phyloP scores from a whole-genome alignment of 2,888 invertebrate species.

The Amiota mariae region DNA sequence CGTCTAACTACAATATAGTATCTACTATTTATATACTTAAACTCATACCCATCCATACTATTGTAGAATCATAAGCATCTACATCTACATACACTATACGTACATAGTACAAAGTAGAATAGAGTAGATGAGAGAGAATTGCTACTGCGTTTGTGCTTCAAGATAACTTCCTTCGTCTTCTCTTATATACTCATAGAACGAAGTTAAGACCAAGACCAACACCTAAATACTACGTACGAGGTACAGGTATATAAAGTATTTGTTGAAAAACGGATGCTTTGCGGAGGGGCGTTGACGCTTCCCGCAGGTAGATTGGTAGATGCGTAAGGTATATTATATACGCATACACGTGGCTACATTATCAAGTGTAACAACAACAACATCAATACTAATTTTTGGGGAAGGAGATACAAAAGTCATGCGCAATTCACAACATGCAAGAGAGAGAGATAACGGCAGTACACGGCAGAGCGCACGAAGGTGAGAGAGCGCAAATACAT shows the following conservation, averaged over 20 bases:
- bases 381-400: no score
- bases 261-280: neutral
- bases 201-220: conserved; percentile 10
- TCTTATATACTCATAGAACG: neutral
- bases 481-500: no score
- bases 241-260: conserved; percentile 39
- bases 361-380: no score
- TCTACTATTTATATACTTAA: neutral
- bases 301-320: conserved; percentile 74
- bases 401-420: neutral
- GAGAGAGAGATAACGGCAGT: neutral
- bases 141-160: conserved; percentile 12
- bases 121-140: neutral
- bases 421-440: neutral
- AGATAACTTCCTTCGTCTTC: neutral
- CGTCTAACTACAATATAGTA: neutral
- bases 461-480: no score
- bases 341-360: conserved; percentile 22
- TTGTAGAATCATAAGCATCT: conserved; percentile 7
- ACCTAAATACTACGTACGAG: conserved; percentile 21
- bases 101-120: no score
- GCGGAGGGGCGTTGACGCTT: conserved; percentile 44
- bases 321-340: conserved; percentile 67
- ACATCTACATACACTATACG: neutral
- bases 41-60: neutral